phyloP scores from a whole-genome alignment of 2,888 invertebrate genomes.

The Aradus depressus region DNA sequence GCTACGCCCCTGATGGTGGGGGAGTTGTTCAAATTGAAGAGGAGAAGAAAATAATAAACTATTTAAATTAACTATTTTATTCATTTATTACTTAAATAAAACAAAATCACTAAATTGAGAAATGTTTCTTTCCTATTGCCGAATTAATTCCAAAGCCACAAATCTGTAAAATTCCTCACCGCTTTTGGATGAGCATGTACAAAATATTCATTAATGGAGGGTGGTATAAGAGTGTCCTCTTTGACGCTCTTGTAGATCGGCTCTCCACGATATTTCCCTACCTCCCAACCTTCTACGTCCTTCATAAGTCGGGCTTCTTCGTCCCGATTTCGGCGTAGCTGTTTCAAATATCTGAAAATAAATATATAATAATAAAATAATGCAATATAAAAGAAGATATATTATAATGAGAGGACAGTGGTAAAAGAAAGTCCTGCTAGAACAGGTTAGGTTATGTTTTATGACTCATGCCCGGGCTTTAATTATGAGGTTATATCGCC shows the following conservation, averaged over 20 bases:
- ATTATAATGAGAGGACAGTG: neutral
- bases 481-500: no score
- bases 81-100: no score
- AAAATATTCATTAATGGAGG: slow-evolving; percentile 58
- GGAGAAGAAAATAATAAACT: no score
- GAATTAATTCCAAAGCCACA: slow-evolving; percentile 9
- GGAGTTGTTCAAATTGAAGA: no score
- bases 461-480: no score
- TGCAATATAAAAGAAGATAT: neutral
- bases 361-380: slow-evolving; percentile 14
- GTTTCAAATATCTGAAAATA: slow-evolving; percentile 51
- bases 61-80: no score
- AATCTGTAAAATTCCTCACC: neutral
- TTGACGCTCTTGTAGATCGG: slow-evolving; percentile 62
- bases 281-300: slow-evolving; percentile 81
- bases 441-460: no score
- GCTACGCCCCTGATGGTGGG: no score
- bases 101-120: no score
- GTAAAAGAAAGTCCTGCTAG: neutral
- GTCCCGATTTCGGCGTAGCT: slow-evolving; percentile 65
- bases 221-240: slow-evolving; percentile 50
- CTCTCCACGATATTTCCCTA: slow-evolving; percentile 79
- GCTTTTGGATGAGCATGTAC: slow-evolving; percentile 41
- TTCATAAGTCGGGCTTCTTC: slow-evolving; percentile 80
- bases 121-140: no score